Conservation (phyloP, 2,888 invertebrate genomes). For the Sarcophaga subvicina region DNA sequence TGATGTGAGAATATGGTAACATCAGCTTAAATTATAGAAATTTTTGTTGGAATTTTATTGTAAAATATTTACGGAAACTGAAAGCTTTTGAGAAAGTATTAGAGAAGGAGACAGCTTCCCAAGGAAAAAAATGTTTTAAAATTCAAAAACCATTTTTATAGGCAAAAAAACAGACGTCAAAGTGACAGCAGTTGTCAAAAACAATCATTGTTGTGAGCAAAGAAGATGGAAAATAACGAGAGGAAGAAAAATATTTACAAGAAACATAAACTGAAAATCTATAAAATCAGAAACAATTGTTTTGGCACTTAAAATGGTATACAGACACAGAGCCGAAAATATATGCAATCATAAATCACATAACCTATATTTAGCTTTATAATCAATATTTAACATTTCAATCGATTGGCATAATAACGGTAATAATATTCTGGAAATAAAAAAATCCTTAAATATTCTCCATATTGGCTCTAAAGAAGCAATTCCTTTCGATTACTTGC, state of each 20-base stretch:
- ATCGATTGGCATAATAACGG: too few species aligned
- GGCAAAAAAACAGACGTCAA: not conserved
- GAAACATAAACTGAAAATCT: constrained; percentile 5
- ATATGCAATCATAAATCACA: not conserved
- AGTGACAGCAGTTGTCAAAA: constrained; percentile 28
- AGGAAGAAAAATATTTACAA: not conserved
- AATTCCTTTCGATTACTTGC: too few species aligned
- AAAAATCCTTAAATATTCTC: too few species aligned
- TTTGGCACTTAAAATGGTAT: not conserved
- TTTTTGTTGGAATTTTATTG: too few species aligned
- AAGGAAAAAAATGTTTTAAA: not conserved
- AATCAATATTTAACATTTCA: too few species aligned
- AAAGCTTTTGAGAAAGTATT: not conserved
- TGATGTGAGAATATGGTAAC: too few species aligned
- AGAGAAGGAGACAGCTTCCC: not conserved
- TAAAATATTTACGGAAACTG: not conserved
- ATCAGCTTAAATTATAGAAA: too few species aligned
- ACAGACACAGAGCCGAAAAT: not conserved
- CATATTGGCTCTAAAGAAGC: too few species aligned
- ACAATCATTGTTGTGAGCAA: not conserved
- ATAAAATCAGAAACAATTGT: constrained; percentile 21
- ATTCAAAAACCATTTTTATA: not conserved
- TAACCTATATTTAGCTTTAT: too few species aligned
- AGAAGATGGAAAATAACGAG: not conserved
- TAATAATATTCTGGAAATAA: too few species aligned